Percentiles rank a stretch among this genome's conserved stretches.
Conservation (phyloP, 2,113 vertebrate genomes). For the Pangasianodon gigas region DNA sequence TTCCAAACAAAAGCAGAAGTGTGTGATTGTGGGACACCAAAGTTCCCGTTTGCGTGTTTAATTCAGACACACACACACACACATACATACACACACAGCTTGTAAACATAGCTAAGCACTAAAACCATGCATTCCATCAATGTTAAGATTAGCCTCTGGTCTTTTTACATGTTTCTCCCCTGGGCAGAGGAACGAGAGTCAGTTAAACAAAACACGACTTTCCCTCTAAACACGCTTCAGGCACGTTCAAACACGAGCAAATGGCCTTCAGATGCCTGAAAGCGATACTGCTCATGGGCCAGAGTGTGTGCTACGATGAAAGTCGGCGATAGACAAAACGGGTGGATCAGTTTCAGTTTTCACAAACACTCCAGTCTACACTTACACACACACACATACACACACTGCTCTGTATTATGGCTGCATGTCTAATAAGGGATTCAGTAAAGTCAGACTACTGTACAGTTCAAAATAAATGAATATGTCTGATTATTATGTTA, state of each 20-base stretch:
- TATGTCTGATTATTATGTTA: neutral
- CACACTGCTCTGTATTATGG: neutral
- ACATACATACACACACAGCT: neutral
- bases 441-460: neutral
- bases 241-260: conserved; percentile 19
- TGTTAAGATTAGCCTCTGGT: neutral
- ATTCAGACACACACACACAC: neutral
- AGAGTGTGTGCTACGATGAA: neutral
- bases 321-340: neutral
- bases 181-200: neutral
- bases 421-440: neutral
- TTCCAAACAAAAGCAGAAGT: conserved; percentile 3
- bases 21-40: neutral
- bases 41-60: neutral
- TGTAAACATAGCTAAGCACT: conserved; percentile 8
- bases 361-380: neutral
- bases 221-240: conserved; percentile 29
- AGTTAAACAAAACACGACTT: conserved; percentile 22
- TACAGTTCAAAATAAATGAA: neutral
- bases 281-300: neutral
- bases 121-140: neutral
- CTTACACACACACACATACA: neutral
- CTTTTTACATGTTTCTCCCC: neutral
- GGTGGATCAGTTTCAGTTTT: neutral
- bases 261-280: conserved; percentile 1